Conservation (phyloP, 1,140 invertebrate genomes). For the Drosophila lowei region DNA sequence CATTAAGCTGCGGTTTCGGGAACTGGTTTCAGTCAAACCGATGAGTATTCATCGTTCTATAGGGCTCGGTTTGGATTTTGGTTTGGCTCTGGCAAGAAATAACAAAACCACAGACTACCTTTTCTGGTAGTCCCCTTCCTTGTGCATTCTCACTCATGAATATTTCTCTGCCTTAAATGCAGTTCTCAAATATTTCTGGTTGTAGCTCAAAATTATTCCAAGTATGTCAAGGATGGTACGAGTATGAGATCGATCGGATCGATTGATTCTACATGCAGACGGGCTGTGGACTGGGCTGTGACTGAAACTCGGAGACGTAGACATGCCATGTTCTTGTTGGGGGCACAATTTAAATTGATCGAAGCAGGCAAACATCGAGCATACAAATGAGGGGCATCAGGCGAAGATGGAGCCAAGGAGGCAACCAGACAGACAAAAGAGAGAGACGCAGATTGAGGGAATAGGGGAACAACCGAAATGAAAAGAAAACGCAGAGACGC, state of each 20-base stretch:
- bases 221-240: slow-evolving; percentile 16
- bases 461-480: slow-evolving; percentile 9
- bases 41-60: slow-evolving; percentile 14
- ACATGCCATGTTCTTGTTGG: slow-evolving; percentile 17
- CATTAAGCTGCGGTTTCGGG: slow-evolving; percentile 26
- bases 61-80: slow-evolving; percentile 9
- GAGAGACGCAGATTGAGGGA: neutral
- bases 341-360: slow-evolving; percentile 23
- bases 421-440: no score
- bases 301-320: neutral
- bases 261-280: slow-evolving; percentile 28
- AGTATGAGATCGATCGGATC: neutral
- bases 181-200: slow-evolving; percentile 7
- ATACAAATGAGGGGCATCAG: slow-evolving; percentile 28
- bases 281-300: neutral
- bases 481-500: slow-evolving; percentile 14
- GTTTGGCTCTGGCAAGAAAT: slow-evolving; percentile 9
- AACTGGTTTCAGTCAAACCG: slow-evolving; percentile 34
- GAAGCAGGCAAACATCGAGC: slow-evolving; percentile 9
- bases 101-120: slow-evolving; percentile 20
- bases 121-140: slow-evolving; percentile 34
- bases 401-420: neutral
- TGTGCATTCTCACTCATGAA: slow-evolving; percentile 25
- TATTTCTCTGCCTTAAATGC: slow-evolving; percentile 34
- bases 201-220: slow-evolving; percentile 31